A percentile compares a stretch with the other conserved stretches of the same genome.
Conservation (phyloP, 2,888 invertebrate genomes). For the Harpalus rubripes region DNA sequence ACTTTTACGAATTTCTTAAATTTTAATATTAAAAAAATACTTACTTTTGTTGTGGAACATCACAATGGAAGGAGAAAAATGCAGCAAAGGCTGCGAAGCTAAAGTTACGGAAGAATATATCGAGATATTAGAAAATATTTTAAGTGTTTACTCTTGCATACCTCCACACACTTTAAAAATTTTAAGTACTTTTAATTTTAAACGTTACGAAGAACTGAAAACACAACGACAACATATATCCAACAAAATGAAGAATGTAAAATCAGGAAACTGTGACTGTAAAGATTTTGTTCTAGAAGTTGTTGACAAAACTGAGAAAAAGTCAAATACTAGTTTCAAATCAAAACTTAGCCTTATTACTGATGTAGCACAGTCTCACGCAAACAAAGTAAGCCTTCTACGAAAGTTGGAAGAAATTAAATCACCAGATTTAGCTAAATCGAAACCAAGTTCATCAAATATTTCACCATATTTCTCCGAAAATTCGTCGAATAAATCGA, state of each 20-base stretch:
- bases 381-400: conserved; percentile 11
- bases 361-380: neutral
- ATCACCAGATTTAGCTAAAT: neutral
- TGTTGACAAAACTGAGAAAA: neutral
- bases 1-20: neutral
- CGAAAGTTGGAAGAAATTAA: conserved; percentile 19
- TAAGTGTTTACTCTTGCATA: conserved; percentile 48
- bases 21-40: neutral
- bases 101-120: conserved; percentile 46
- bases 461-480: conserved; percentile 25
- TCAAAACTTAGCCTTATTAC: neutral
- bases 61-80: conserved; percentile 26
- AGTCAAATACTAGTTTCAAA: neutral
- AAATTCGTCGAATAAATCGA: neutral
- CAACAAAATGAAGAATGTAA: conserved; percentile 31
- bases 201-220: conserved; percentile 37
- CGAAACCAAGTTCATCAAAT: conserved; percentile 14
- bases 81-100: conserved; percentile 10
- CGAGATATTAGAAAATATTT: conserved; percentile 40
- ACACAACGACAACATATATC: neutral
- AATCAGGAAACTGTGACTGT: conserved; percentile 30
- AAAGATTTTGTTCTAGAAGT: neutral
- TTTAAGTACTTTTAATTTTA: conserved; percentile 47
- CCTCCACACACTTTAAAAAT: conserved; percentile 36
- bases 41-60: neutral